Conservation (phyloP, 2,888 invertebrate genomes). For the Phania funesta region DNA sequence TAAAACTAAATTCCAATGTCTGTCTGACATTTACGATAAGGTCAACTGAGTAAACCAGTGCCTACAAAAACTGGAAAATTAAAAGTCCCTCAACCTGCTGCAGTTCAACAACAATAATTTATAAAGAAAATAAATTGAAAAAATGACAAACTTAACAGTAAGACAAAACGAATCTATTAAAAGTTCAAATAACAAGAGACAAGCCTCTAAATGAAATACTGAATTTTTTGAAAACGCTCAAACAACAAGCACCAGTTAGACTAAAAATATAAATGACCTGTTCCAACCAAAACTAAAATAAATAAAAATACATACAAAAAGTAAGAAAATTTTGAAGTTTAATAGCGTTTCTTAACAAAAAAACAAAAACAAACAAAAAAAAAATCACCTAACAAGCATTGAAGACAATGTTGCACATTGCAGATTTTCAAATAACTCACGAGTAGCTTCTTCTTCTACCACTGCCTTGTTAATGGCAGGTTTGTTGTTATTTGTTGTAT, state of each 20-base stretch:
- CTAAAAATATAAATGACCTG: conserved; percentile 51
- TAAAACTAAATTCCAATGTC: conserved; percentile 55
- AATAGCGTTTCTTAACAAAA: not conserved
- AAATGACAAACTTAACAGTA: not conserved
- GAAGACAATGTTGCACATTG: conserved; percentile 24
- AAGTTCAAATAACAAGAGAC: conserved; percentile 62
- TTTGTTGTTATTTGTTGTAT: not conserved
- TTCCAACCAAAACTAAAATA: conserved; percentile 23
- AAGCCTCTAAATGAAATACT: conserved; percentile 51
- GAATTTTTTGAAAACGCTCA: not conserved
- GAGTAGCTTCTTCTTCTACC: conserved; percentile 10
- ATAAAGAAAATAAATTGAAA: conserved; percentile 35
- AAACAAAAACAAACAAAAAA: not conserved
- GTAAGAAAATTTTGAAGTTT: conserved; percentile 36
- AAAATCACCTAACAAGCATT: not conserved
- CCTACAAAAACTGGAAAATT: conserved; percentile 41
- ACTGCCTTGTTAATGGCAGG: conserved; percentile 20
- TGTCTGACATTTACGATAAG: conserved; percentile 67
- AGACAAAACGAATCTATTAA: conserved; percentile 58
- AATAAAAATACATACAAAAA: conserved; percentile 5
- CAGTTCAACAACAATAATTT: conserved; percentile 23
- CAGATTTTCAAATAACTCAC: conserved; percentile 8
- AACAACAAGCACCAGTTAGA: conserved; percentile 5
- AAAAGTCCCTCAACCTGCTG: conserved; percentile 32
- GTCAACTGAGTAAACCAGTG: conserved; percentile 64